Percentiles rank a stretch among this genome's conserved stretches.
Conservation (phyloP, 2,113 vertebrate species). For the Pollimyrus isidori region DNA sequence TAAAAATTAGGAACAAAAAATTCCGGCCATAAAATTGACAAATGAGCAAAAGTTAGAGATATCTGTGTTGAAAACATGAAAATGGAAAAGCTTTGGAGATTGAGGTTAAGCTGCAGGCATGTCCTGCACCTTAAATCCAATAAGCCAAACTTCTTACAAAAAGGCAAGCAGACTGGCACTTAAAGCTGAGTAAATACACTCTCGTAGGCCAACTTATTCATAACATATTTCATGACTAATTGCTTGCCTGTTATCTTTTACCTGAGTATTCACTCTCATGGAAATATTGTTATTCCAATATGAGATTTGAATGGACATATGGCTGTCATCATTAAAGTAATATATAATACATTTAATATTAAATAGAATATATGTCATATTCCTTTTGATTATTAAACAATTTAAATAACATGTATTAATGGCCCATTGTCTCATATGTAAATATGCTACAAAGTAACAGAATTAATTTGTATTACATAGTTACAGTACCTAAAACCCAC, state of each 20-base stretch:
- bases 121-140: neutral
- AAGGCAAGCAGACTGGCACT: neutral
- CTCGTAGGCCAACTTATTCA: neutral
- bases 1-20: neutral
- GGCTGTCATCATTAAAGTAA: neutral
- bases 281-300: neutral
- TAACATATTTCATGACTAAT: constrained; percentile 25
- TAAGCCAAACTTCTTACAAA: constrained; percentile 14
- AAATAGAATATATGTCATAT: neutral
- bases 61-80: too few species aligned
- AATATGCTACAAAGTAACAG: neutral
- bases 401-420: neutral
- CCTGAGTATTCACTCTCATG: neutral
- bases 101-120: neutral
- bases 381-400: neutral
- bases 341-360: neutral
- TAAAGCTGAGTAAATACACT: constrained; percentile 17
- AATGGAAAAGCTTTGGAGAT: neutral
- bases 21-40: neutral
- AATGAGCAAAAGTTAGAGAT: neutral
- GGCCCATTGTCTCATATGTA: neutral
- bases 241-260: constrained; percentile 22
- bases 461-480: neutral
- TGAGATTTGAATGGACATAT: neutral
- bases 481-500: neutral